Base-by-base conservation (phyloP, 2,113 vertebrate genomes). In the Gracilinanus agilis region DNA sequence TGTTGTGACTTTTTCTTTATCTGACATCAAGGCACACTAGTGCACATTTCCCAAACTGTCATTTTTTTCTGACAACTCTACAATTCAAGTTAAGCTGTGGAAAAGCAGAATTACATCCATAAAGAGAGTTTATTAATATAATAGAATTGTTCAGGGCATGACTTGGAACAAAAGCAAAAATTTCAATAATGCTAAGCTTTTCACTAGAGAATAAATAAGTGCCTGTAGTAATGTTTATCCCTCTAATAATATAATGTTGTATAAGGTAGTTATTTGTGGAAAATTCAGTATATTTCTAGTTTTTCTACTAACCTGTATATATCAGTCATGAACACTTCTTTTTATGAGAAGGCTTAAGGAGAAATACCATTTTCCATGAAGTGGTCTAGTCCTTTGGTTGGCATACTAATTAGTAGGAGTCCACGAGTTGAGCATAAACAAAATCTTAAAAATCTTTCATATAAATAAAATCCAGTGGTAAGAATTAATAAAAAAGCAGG, bases 191-290 rank as follows among this genome's bases (percentile, higher is more conserved):
- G 90, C 13, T 91, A 95, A 88, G 25, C 21, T 94, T 95, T 92
- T 92, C 54, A 90, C 3, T 95, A 91, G 96, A 96, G 93, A 96
- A 95, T 94, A 90, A 89, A 49, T 91, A 97, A 97, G 96, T 88
- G 93, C 95, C 56, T 49, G 0, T 94, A 96, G 96, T 96, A 96
- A 96, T 53, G 40, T 95, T 93, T 58, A 95, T 55, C 53, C 91
- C 40, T 94, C 90, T 89, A 61, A 58, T 25, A 55, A 93, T 90
- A 89, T 61, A 44, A 83, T 94, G 61, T 88, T 21, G 3, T 13
- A 93, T 95, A 97, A 93, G n/a, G 27, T 53, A 53, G 49, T 53
- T 25, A 90, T 90, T 93, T 91, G 58, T 55, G 92, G 61, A 96
- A n/a, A 97, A 90, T 94, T 19, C 49, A 91, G 91, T 19, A 5